phyloP scores from a whole-genome alignment of 2,888 invertebrate genomes.

The Andrena chrysosceles region DNA sequence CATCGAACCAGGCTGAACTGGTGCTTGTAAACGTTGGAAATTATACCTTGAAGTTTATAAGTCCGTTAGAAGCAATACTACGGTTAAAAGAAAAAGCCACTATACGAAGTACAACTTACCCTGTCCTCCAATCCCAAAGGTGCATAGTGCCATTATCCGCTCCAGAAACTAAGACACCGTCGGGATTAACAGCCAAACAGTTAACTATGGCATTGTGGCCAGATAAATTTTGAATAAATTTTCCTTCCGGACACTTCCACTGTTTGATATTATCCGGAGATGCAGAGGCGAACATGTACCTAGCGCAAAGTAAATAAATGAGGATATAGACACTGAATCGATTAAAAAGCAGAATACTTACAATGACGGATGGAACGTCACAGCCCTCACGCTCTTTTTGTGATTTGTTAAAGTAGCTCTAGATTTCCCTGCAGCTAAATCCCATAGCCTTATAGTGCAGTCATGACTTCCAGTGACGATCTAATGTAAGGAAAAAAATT shows the following conservation, averaged over 20 bases:
- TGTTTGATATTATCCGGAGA: conserved; percentile 99
- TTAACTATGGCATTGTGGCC: conserved; percentile 99
- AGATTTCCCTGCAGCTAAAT: conserved; percentile 97
- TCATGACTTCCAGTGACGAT: conserved; percentile 98
- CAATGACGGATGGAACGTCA: conserved; percentile 91
- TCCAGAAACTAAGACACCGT: conserved; percentile 98
- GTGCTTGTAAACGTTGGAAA: conserved; percentile 96
- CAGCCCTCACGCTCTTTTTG: conserved; percentile 96
- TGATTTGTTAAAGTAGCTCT: conserved; percentile 98
- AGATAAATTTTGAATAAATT: conserved; percentile 97
- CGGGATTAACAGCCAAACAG: conserved; percentile 97
- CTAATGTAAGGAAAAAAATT: conserved; percentile 82
- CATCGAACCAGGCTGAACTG: conserved; percentile 99
- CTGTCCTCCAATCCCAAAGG: conserved; percentile 99
- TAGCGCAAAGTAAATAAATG: conserved; percentile 35
- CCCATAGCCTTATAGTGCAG: conserved; percentile 98
- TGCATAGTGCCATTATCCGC: conserved; percentile 99
- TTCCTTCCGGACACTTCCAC: conserved; percentile 99
- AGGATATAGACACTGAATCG: not conserved
- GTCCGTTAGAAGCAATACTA: not conserved
- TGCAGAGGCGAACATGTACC: conserved; percentile 97
- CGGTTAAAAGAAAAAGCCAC: not conserved
- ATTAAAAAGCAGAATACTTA: conserved; percentile 80
- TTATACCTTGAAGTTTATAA: conserved; percentile 88
- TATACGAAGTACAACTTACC: conserved; percentile 81